Evolutionary conservation across 2,888 invertebrate species (phyloP), one percentile per base, ranked within the genome.

Genomic region (Ectropis crepuscularia): DNA sequence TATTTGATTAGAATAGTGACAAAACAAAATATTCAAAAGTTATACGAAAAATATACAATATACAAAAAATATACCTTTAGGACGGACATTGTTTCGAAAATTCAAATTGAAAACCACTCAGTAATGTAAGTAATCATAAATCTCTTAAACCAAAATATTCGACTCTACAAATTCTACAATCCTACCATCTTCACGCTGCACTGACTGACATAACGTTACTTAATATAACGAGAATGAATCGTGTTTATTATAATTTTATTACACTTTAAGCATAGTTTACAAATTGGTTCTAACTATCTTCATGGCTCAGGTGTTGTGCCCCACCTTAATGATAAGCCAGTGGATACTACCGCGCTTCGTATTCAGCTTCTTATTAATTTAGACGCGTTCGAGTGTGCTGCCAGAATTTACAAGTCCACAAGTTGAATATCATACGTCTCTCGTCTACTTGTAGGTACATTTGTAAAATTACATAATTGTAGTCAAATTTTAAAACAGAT

Each of bases 141-240:
- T 55, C 47, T 39, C 8, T 38, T 43, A 11, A 9, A 51, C 41
- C 42, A 57, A 53, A 62, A 47, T 43, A 53, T 42, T 8, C 38
- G 6, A 10, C 39, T 41, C 39, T 8, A 38, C 38, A 38, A 50
- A 38, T 11, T 47, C 38, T 36, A 55, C 49, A 12, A 62, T 57
- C 51, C 47, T 46, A 41, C 42, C 41, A 50, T 57, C 57, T 63
- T 60, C 67, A 62, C 60, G 70, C 63, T 68, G 71, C 69, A 58
- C 63, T 68, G 72, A 72, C 75, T 76, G 74, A 76, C 77, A 78
- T 82, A 84, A 84, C 83, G 81, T 79, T 85, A 84, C 82, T 81
- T 81, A 80, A 83, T 80, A 70, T 77, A 78, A 82, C 76, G 64
- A 79, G 77, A 78, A 70, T 69, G 69, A 67, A 71, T 58, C 62